Percentiles rank a stretch among this genome's conserved stretches.
Conservation (phyloP, 1,140 invertebrate species). For the Drosophila equinoxialis region DNA sequence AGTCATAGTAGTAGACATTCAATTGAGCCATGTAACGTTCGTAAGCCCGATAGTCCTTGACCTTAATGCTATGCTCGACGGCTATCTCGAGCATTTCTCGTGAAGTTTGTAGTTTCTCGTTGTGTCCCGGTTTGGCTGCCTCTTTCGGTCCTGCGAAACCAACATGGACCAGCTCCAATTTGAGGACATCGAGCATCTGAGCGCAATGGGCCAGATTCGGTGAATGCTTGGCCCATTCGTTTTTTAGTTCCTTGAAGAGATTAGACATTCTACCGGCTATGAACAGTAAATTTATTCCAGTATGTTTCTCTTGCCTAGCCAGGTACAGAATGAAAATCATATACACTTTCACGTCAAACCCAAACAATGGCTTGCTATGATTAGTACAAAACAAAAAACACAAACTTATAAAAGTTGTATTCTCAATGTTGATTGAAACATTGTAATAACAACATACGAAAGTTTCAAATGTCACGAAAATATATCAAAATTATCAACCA, state of each 20-base stretch:
- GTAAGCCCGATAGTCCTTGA: slow-evolving; percentile 96
- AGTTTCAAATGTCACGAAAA: too few species aligned
- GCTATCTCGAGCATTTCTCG: slow-evolving; percentile 97
- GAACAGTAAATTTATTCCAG: slow-evolving; percentile 31
- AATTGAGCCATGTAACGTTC: slow-evolving; percentile 98
- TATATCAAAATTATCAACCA: too few species aligned
- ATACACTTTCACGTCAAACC: background rate
- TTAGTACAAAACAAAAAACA: background rate
- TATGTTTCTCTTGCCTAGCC: background rate
- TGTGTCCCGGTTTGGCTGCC: slow-evolving; percentile 6
- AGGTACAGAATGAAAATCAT: background rate
- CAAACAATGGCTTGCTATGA: background rate
- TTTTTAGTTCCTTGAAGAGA: slow-evolving; percentile 53
- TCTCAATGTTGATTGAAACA: too few species aligned
- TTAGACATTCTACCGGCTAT: slow-evolving; percentile 33
- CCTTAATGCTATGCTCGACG: slow-evolving; percentile 96
- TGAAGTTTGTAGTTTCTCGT: slow-evolving; percentile 74
- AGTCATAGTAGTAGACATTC: slow-evolving; percentile 99
- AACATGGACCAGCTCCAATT: slow-evolving; percentile 50
- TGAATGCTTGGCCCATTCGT: slow-evolving; percentile 51
- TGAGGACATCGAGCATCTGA: slow-evolving; percentile 46
- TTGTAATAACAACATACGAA: too few species aligned
- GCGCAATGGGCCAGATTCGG: slow-evolving; percentile 51
- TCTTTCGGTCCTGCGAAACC: slow-evolving; percentile 26
- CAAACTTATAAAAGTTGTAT: too few species aligned